A percentile compares a stretch with the other conserved stretches of the same genome.
Conservation (phyloP, 2,797 vertebrate species). For the Ctenopoma kingsleyae region DNA sequence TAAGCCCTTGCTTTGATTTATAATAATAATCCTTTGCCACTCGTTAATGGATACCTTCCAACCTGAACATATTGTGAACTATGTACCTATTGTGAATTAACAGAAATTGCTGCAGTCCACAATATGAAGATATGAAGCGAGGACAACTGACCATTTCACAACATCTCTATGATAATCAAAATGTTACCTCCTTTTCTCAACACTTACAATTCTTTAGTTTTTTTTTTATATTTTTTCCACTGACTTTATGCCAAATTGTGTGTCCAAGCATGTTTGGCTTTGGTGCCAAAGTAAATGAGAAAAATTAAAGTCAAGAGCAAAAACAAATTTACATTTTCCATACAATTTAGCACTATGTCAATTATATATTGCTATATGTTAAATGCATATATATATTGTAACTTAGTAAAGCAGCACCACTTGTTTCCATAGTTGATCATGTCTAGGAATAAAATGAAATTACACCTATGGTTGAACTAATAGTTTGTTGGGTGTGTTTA, state of each 20-base stretch:
- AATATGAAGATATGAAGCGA: slow-evolving; percentile 10
- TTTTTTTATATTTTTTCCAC: slow-evolving; percentile 25
- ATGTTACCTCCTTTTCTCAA: background rate
- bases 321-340: slow-evolving; percentile 54
- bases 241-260: slow-evolving; percentile 47
- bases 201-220: slow-evolving; percentile 21
- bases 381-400: slow-evolving; percentile 30
- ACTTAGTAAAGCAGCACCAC: slow-evolving; percentile 11
- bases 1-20: slow-evolving; percentile 11
- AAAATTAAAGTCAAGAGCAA: slow-evolving; percentile 43
- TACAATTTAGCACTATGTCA: slow-evolving; percentile 32
- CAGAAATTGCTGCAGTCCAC: background rate
- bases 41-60: slow-evolving; percentile 5
- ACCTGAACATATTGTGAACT: background rate
- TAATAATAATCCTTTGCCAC: slow-evolving; percentile 11
- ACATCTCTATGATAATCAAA: slow-evolving; percentile 20
- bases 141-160: slow-evolving; percentile 16
- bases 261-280: slow-evolving; percentile 42
- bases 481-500: no score
- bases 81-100: slow-evolving; percentile 5
- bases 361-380: slow-evolving; percentile 33
- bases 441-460: background rate
- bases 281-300: slow-evolving; percentile 53
- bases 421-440: slow-evolving; percentile 21
- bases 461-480: background rate